Percentiles rank a stretch among this genome's conserved stretches.
These are phyloP conservation scores for Torymus auratus DNA, from an alignment of 2,888 invertebrate genomes.

Conservation along the genomic window DNA sequence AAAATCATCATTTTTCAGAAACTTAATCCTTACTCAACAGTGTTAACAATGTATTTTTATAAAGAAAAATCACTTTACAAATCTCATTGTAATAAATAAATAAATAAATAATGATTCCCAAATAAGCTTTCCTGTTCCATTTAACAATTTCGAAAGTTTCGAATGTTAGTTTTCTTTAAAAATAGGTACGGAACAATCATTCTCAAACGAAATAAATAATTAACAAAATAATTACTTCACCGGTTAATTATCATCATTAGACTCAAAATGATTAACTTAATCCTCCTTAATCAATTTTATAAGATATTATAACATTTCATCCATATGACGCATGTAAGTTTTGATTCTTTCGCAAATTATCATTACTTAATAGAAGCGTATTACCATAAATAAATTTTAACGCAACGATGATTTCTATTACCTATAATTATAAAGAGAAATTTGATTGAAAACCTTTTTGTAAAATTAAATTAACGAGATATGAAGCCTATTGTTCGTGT, in stretches of 20 bases:
- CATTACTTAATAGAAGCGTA: conserved; percentile 21
- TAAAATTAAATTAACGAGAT: background rate
- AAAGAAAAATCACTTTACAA: background rate
- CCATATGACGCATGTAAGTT: conserved; percentile 25
- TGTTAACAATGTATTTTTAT: conserved; percentile 2
- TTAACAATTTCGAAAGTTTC: background rate
- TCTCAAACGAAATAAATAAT: too few species aligned
- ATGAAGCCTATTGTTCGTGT: conserved; percentile 17
- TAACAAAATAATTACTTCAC: too few species aligned
- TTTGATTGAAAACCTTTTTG: conserved; percentile 32
- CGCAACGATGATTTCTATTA: background rate
- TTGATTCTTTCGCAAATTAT: conserved; percentile 38
- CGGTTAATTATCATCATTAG: too few species aligned
- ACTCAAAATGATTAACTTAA: too few species aligned
- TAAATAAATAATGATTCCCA: background rate
- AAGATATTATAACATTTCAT: background rate
- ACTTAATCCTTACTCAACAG: conserved; percentile 23
- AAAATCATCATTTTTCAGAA: conserved; percentile 52
- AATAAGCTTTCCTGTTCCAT: background rate
- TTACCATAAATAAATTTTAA: conserved; percentile 11
- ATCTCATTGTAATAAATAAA: conserved; percentile 17
- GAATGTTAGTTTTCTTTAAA: too few species aligned
- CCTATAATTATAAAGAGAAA: conserved; percentile 22
- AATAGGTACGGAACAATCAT: too few species aligned
- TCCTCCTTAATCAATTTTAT: too few species aligned